phyloP scores from a whole-genome alignment of 1,140 invertebrate species.

The Eriocheir sinensis region DNA sequence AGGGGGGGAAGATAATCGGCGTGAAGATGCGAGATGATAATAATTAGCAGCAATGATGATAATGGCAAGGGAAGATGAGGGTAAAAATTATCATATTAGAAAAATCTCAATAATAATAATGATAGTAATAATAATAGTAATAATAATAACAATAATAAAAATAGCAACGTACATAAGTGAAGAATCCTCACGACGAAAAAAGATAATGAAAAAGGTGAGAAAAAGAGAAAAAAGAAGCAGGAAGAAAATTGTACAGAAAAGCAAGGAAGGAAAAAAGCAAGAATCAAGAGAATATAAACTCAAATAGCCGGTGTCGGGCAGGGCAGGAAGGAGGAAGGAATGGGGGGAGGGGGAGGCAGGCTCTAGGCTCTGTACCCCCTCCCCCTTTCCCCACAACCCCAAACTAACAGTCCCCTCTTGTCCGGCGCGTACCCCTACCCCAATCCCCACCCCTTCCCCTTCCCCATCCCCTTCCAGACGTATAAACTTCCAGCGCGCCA shows the following conservation, averaged over 20 bases:
- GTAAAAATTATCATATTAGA: not conserved
- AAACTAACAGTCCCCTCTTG: not conserved
- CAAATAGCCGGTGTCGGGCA: not conserved
- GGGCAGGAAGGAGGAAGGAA: too few relatives aligned
- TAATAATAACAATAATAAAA: not conserved
- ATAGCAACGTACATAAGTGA: not conserved
- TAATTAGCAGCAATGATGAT: not conserved
- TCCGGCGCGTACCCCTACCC: not conserved
- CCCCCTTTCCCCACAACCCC: not conserved
- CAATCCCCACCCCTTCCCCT: not conserved
- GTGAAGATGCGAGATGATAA: slow-evolving; percentile 39
- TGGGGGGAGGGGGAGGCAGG: too few relatives aligned
- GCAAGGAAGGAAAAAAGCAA: not conserved
- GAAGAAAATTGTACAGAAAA: not conserved
- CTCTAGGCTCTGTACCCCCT: not conserved
- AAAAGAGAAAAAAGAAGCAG: not conserved
- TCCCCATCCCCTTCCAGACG: not conserved
- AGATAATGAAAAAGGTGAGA: not conserved
- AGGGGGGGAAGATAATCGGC: slow-evolving; percentile 9
- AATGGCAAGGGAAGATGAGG: not conserved
- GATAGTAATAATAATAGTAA: not conserved
- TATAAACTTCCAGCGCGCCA: slow-evolving; percentile 51
- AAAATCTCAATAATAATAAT: not conserved
- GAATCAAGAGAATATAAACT: slow-evolving; percentile 20
- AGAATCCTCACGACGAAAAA: not conserved